Conservation (phyloP, 2,888 invertebrate genomes). For the Salpingus planirostris region DNA sequence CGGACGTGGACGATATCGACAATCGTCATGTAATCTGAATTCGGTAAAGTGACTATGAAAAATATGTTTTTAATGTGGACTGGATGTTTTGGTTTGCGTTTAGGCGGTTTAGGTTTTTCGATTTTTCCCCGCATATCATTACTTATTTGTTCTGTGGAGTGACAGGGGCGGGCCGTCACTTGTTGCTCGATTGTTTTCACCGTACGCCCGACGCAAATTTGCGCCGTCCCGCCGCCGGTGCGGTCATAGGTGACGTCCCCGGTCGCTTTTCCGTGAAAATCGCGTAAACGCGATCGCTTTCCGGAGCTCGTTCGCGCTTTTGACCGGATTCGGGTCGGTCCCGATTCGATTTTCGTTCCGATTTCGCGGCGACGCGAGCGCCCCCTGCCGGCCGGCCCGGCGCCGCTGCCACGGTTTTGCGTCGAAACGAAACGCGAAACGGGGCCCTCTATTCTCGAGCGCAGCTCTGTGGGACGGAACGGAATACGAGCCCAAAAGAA, state of each 20-base stretch:
- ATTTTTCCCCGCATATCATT: too few species aligned
- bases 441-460: too few species aligned
- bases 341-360: constrained; percentile 21
- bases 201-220: neutral
- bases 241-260: neutral
- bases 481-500: constrained; percentile 32
- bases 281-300: too few species aligned
- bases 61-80: neutral
- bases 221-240: neutral
- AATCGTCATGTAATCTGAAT: too few species aligned
- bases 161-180: constrained; percentile 15
- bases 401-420: constrained; percentile 22
- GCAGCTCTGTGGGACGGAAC: constrained; percentile 34
- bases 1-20: too few species aligned
- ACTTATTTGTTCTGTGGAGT: too few species aligned
- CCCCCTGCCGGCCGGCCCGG: constrained; percentile 17
- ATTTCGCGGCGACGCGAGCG: constrained; percentile 17
- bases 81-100: neutral
- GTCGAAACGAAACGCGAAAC: constrained; percentile 23
- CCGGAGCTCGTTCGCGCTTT: too few species aligned
- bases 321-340: too few species aligned
- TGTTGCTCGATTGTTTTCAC: constrained; percentile 13
- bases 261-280: too few species aligned
- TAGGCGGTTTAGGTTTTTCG: too few species aligned
- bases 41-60: too few species aligned